Evolutionary conservation across 1,140 invertebrate species (phyloP).

Genomic region (Solenopsis invicta): DNA sequence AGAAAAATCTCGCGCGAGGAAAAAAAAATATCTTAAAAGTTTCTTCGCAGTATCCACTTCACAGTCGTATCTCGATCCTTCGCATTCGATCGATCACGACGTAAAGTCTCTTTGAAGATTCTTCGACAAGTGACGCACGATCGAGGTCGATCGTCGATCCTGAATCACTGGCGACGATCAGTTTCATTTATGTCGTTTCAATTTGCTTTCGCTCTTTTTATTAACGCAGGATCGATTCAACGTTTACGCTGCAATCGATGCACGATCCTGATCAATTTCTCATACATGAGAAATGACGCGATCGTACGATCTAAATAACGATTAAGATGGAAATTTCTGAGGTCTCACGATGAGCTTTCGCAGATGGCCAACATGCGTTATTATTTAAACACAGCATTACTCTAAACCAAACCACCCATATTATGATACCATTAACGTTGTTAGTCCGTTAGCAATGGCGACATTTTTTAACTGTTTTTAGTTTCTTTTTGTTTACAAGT

Average conservation of each 20-base stretch:
- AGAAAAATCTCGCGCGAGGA: conserved; percentile 6
- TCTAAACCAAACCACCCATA: not conserved
- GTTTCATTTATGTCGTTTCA: conserved; percentile 8
- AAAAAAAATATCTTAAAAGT: conserved; percentile 15
- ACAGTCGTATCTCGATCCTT: conserved; percentile 24
- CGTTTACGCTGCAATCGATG: conserved; percentile 31
- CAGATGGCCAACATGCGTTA: not conserved
- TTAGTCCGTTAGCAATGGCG: not conserved
- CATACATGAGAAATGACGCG: conserved; percentile 43
- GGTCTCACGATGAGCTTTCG: not conserved
- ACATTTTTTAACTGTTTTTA: no score
- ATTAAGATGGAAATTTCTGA: conserved; percentile 14
- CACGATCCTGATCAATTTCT: conserved; percentile 30
- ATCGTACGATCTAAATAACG: conserved; percentile 34
- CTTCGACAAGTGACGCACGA: conserved; percentile 56
- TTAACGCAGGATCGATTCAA: conserved; percentile 51
- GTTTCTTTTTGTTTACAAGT: no score
- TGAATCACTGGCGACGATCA: conserved; percentile 56
- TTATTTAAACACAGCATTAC: not conserved
- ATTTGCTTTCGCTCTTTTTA: not conserved
- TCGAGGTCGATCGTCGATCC: conserved; percentile 67
- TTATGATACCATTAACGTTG: not conserved
- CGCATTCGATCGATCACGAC: not conserved
- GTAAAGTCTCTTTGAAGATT: not conserved
- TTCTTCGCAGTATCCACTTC: not conserved